These are phyloP conservation scores for Pseudotriccus pelzelni DNA, from an alignment of 2,797 vertebrate genomes.

Conservation along the genomic window DNA sequence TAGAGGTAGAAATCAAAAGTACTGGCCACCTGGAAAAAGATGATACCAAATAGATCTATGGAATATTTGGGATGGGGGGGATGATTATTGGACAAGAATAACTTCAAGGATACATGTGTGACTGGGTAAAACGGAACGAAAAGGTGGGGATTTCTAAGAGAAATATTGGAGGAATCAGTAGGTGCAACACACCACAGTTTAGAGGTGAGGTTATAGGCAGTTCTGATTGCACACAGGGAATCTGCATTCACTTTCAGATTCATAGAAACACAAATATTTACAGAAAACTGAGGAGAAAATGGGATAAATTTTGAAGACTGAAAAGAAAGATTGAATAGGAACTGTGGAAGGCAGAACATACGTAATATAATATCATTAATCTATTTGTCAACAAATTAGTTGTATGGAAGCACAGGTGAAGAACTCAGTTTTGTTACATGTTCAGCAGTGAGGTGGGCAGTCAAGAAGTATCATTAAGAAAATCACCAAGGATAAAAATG, in stretches of 20 bases:
- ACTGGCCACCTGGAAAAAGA: not conserved
- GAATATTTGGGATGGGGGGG: not conserved
- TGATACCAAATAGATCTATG: not conserved
- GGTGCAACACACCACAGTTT: accelerated
- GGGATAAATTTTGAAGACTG: not conserved
- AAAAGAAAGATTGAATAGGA: not conserved
- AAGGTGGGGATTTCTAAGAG: not conserved
- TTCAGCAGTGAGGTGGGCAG: not conserved
- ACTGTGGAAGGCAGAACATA: not conserved
- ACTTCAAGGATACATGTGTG: not conserved
- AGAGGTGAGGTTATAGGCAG: not conserved
- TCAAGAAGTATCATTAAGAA: not conserved
- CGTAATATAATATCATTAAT: not conserved
- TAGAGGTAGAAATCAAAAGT: not conserved
- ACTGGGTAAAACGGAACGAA: not conserved
- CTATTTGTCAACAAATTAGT: not conserved
- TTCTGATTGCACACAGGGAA: not conserved
- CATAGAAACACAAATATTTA: not conserved
- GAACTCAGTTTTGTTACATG: not conserved
- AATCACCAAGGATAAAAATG: not conserved
- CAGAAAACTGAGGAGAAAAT: not conserved
- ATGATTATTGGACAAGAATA: not conserved
- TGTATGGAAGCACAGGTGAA: not conserved
- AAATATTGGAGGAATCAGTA: not conserved
- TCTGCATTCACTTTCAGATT: not conserved